Conservation (phyloP, 2,113 vertebrate genomes). For the Perca fluviatilis region DNA sequence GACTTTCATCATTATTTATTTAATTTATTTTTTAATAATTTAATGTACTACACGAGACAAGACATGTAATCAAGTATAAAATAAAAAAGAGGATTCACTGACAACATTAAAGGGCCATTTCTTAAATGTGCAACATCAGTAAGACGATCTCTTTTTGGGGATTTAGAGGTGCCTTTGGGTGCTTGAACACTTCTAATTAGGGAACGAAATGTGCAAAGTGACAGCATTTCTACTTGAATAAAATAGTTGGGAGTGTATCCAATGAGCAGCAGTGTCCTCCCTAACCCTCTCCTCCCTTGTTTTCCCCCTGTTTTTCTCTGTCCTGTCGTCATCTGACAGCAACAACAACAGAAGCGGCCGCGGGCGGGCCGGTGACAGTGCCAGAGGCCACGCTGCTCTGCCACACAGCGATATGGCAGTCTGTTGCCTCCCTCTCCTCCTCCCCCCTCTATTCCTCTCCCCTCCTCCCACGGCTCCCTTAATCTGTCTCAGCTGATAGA, state of each 20-base stretch:
- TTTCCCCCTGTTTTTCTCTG: constrained; percentile 47
- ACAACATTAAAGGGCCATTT: too few species aligned
- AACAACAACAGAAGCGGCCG: constrained; percentile 47
- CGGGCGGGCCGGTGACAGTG: constrained; percentile 53
- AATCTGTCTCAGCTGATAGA: constrained; percentile 65
- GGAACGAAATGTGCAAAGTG: constrained; percentile 8
- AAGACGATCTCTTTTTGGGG: neutral
- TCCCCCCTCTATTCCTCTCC: neutral
- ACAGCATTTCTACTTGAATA: constrained; percentile 41
- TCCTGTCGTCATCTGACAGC: constrained; percentile 66
- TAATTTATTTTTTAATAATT: too few species aligned
- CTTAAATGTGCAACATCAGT: too few species aligned
- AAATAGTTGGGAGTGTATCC: constrained; percentile 22
- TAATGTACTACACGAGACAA: neutral
- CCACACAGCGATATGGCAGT: constrained; percentile 68
- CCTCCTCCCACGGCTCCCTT: constrained; percentile 3
- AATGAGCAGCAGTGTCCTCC: constrained; percentile 23
- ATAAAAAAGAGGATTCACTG: too few species aligned
- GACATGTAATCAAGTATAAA: too few species aligned
- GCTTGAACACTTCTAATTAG: constrained; percentile 22
- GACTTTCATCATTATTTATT: neutral
- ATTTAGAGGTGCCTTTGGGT: neutral
- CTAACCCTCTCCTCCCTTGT: constrained; percentile 28
- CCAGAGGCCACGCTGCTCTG: constrained; percentile 69
- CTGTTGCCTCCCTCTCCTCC: constrained; percentile 48